Evolutionary conservation across 2,797 vertebrate species (phyloP), one percentile per base, ranked within the genome.

Genomic region (Macropodus opercularis): DNA sequence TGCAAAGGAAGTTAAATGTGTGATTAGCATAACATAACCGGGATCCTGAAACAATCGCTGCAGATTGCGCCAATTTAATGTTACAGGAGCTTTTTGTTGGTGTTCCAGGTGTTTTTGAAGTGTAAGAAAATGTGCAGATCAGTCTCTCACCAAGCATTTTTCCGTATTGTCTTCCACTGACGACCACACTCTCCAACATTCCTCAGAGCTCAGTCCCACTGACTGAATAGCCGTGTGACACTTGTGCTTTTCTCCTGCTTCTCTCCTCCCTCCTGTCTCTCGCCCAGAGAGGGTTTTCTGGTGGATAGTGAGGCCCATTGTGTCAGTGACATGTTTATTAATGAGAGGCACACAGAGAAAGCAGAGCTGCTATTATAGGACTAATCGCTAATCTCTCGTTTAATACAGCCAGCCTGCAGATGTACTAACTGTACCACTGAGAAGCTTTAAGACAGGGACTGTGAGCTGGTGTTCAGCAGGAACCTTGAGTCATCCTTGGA

Each of bases 251-350:
- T 71, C 51, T 60, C 46, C 70, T 47, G 46, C 77, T 53, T 81
- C 32, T 62, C 47, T 60, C 61, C 50, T 38, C 60, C 71, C 72
- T 54, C 51, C 63, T 69, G 49, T 72, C 54, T 46, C 66, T 70
- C 19, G 6, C 74, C 55, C 70, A 65, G 52, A 24, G 77, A 77
- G 81, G 77, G 61, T 57, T 63, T 74, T 55, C 48, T 72, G 84
- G 66, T 85, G 83, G 86, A 91, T 89, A 92, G 89, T 86, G 85
- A 81, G 81, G 63, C 56, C 84, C 85, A 90, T 92, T 92, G 91
- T 92, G 87, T 70, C 64, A 83, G 86, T 89, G 90, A 91, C 81
- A 90, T 91, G 91, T 90, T 91, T 92, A 81, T 89, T 91, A 90
- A 92, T 92, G 91, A 92, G 90, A 49, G 64, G 44, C 80, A 60